phyloP scores from a whole-genome alignment of 2,888 invertebrate species.

The Eupithecia exiguata region DNA sequence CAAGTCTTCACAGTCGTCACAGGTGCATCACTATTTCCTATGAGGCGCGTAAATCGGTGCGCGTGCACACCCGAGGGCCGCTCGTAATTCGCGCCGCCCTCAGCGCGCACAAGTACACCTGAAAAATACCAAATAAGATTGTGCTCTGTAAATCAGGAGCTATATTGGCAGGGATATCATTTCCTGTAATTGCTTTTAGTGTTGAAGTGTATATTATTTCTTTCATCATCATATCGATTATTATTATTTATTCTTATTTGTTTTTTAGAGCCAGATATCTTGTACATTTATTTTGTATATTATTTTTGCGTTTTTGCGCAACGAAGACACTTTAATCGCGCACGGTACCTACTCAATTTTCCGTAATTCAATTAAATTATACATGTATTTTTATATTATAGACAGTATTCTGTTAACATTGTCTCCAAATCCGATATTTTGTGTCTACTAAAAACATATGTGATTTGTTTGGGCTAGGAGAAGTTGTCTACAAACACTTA shows the following conservation, averaged over 20 bases:
- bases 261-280: no score
- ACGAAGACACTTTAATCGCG: no score
- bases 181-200: neutral
- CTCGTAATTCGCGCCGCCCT: constrained; percentile 75
- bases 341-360: no score
- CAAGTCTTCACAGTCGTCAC: neutral
- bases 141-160: constrained; percentile 13
- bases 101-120: constrained; percentile 39
- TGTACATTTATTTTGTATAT: neutral
- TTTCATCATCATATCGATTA: neutral
- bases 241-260: no score
- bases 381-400: no score
- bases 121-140: constrained; percentile 25
- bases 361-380: no score
- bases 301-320: no score
- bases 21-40: constrained; percentile 54
- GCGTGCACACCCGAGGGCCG: constrained; percentile 77
- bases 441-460: no score
- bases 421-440: no score
- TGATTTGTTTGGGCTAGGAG: no score
- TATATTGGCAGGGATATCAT: neutral
- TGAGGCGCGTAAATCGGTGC: constrained; percentile 81
- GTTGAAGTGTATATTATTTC: neutral
- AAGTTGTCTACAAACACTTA: no score
- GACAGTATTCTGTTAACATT: no score